A percentile compares a stretch with the other conserved stretches of the same genome.
phyloP scores from a whole-genome alignment of 2,113 vertebrate genomes.

The Ceuthmochares aereus region DNA sequence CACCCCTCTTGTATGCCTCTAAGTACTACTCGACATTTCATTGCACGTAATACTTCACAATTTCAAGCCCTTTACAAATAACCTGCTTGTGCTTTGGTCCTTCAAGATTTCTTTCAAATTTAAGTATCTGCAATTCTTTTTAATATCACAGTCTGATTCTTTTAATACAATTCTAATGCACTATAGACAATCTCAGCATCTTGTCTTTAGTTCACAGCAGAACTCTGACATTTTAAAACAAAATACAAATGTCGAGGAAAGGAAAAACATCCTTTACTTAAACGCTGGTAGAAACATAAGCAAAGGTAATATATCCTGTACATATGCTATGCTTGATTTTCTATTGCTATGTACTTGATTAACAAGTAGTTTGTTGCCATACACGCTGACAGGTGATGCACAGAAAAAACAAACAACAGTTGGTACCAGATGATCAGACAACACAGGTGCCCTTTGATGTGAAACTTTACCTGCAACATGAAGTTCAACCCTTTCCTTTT shows the following conservation, averaged over 20 bases:
- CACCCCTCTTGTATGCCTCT: background rate
- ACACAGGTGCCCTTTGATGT: background rate
- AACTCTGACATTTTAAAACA: background rate
- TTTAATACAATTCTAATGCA: background rate
- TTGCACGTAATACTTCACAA: background rate
- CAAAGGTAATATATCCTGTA: background rate
- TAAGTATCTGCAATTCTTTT: background rate
- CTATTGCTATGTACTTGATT: background rate
- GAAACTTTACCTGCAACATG: background rate
- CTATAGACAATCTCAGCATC: background rate
- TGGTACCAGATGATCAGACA: background rate
- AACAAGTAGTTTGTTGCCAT: background rate
- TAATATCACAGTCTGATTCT: background rate
- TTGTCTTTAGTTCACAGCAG: background rate
- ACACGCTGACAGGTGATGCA: background rate
- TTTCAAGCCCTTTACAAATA: constrained; percentile 3
- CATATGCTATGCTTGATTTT: background rate
- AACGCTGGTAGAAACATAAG: background rate
- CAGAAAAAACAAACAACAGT: background rate
- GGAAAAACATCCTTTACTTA: background rate
- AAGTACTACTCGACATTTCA: background rate
- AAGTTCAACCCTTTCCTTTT: background rate
- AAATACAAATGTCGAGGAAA: background rate
- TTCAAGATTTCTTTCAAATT: background rate
- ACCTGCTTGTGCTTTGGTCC: background rate